Base-by-base conservation (phyloP, 2,888 invertebrate species). In the Hipparchia semele region DNA sequence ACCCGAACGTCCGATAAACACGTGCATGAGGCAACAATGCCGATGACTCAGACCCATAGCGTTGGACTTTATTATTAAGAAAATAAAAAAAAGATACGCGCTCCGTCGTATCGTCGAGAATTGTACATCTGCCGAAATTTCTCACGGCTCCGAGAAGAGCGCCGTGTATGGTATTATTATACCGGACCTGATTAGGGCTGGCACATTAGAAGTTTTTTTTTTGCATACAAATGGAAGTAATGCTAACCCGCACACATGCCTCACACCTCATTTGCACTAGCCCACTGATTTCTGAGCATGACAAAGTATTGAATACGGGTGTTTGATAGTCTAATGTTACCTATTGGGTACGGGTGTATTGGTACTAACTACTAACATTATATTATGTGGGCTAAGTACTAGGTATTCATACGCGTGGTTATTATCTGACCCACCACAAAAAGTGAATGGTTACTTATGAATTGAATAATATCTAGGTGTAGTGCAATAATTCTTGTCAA, bases 71-170 rank as follows among this genome's bases (percentile, higher is more conserved):
- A 91, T 91, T 93, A 93, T 92, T 90, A 91, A 89, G 85, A 83
- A 82, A 82, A 84, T 82, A 82, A 86, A 85, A 90, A 91, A 90
- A 90, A 89, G 87, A 89, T 90, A 91, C 91, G 90, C 90, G 91
- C 84, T 90, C 90, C 89, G 90, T 88, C 89, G 90, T 73, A 87
- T 88, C 87, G 88, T 90, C 90, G 91, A 92, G 91, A 92, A 93
- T 92, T 93, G 93, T 92, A 93, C 94, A 94, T 94, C 94, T 94
- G 94, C 94, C 94, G 90, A 93, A 94, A 94, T 87, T 94, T 94
- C 94, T 94, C 94, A 94, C 94, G 94, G 90, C 85, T 89, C 87
- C 86, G 84, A 81, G 80, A 82, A 82, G 75, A 70, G 76, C 76
- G 83, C 83, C 86, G 81, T 83, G 87, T 86, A 87, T 87, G 88